Evolutionary conservation across 2,888 invertebrate species (phyloP), one percentile per base, ranked within the genome.

Genomic region (Sinohyriopsis cumingii): DNA sequence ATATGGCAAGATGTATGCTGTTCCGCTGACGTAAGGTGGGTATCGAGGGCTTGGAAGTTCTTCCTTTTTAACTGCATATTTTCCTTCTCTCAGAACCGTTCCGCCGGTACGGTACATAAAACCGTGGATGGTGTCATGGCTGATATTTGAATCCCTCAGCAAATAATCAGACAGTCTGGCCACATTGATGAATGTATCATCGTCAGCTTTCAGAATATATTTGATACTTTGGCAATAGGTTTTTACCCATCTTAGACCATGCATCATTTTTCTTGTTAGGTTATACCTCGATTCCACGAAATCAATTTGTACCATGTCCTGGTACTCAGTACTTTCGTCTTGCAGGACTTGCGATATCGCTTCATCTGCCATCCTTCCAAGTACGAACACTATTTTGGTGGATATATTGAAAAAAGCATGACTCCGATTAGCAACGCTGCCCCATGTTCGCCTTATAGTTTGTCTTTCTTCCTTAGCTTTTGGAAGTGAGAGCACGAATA

Each of bases 21-120:
- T 81, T 24, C 85, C 85, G 20, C 78, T 71, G 20, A 78, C 68
- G 62, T 85, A 84, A 15, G 68, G 73, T 3, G 85, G 85, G 64
- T 78, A 85, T 33, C 65, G 60, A 1, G 63, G 24, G 24, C 82
- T 62, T 0, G 82, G 83, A 64, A 77, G 84, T n/a, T 67, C 71
- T 3, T 69, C 55, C 24, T 63, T 12, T 0, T 68, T 65, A 2
- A 85, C 82, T 3, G 68, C 74, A 83, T 84, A 85, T 62, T 73
- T 73, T 5, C 83, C 85, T 1, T 45, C n/a, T 6, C 85, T 67
- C 24, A 59, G 66, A 0, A 82, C 84, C 12, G 63, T 22, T 0
- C 76, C 68, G 33, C 70, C 65, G 0, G 45, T 19, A 45, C 45
- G 45, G 59, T 79, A 68, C 9, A 77, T 60, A 55, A 78, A 69